Conservation (phyloP, 2,113 vertebrate species). For the Chloebia gouldiae region DNA sequence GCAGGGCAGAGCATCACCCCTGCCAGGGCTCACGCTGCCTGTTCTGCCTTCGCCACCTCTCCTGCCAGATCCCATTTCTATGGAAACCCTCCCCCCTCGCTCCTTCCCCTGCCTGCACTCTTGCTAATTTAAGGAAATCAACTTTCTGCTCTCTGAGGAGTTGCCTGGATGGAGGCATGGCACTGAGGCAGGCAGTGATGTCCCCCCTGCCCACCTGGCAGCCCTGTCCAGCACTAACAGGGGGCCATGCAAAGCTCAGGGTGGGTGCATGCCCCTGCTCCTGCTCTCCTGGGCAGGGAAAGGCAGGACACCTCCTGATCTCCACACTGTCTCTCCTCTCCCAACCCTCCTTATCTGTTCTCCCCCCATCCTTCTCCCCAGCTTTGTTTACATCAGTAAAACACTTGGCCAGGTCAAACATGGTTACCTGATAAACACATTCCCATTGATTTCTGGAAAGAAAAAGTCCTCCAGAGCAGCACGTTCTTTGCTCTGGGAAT, state of each 20-base stretch:
- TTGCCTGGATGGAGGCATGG: not conserved
- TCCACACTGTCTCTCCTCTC: not conserved
- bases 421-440: conserved; percentile 39
- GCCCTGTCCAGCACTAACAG: not conserved
- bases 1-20: not conserved
- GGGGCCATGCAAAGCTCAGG: not conserved
- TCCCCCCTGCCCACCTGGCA: not conserved
- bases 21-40: not conserved
- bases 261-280: fast-evolving
- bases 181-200: not conserved
- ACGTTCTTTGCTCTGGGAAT: conserved; percentile 14
- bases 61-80: conserved; percentile 47
- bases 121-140: not conserved
- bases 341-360: not conserved
- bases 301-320: not conserved
- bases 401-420: conserved; percentile 25
- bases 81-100: conserved; percentile 20
- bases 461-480: not conserved
- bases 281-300: not conserved
- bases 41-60: not conserved
- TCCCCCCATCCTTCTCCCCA: not conserved
- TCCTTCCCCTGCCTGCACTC: not conserved
- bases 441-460: conserved; percentile 59
- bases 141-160: not conserved
- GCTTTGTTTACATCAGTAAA: conserved; percentile 17